Evolutionary conservation across 2,797 vertebrate genomes (phyloP).

Genomic region (Podargus strigoides): DNA sequence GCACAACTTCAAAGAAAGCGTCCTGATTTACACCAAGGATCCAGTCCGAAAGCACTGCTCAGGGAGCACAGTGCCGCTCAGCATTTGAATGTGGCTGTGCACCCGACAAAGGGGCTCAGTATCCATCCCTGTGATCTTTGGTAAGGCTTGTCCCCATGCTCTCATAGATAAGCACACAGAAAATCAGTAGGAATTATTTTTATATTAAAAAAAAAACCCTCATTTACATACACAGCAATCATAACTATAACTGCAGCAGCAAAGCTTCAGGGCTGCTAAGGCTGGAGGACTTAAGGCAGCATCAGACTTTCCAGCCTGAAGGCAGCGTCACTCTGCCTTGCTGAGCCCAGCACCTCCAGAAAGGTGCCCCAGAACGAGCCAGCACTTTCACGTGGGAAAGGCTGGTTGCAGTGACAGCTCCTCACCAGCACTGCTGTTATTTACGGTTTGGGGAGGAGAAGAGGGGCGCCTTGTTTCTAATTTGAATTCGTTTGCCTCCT

Average conservation of each 20-base stretch:
- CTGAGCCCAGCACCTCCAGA: background rate
- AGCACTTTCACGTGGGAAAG: background rate
- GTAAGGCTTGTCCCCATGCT: background rate
- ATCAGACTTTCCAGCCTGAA: background rate
- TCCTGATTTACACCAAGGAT: background rate
- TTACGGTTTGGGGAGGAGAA: background rate
- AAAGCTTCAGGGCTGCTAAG: background rate
- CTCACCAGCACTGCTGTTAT: background rate
- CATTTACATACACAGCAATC: background rate
- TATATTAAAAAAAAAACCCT: background rate
- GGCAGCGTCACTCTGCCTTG: background rate
- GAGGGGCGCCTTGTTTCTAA: background rate
- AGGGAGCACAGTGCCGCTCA: fast-evolving
- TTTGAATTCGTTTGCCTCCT: background rate
- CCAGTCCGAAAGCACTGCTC: background rate
- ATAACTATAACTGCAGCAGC: background rate
- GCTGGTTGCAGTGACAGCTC: background rate
- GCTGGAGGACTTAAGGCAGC: background rate
- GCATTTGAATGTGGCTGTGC: background rate
- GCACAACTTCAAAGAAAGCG: background rate
- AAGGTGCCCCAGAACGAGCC: background rate
- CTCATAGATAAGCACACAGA: background rate
- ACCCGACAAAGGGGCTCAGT: background rate
- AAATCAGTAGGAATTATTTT: background rate
- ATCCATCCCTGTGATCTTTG: background rate